These are phyloP conservation scores for Meriones psammophilus DNA, from an alignment of 2,797 vertebrate species.

Conservation along the genomic window DNA sequence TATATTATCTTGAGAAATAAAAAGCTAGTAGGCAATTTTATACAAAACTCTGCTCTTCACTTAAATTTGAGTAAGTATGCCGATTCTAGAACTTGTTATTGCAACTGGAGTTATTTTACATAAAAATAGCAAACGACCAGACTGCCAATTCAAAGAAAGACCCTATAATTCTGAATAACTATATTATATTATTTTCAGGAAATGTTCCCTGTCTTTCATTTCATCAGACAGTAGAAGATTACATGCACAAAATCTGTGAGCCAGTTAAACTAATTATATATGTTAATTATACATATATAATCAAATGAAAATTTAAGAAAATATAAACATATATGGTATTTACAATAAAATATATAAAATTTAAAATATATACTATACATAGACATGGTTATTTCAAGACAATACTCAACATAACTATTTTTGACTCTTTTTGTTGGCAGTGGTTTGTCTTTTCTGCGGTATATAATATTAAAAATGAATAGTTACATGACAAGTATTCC, in stretches of 20 bases:
- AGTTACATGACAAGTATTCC: background rate
- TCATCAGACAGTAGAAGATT: background rate
- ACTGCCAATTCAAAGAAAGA: conserved; percentile 3
- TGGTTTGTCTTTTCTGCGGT: fast-evolving
- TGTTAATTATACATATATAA: too few relatives aligned
- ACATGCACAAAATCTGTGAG: background rate
- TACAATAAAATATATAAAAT: background rate
- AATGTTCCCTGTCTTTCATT: background rate
- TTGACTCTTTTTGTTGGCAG: background rate
- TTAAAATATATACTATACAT: background rate
- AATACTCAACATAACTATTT: background rate
- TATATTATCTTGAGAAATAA: background rate
- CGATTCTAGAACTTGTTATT: background rate
- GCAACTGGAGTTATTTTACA: background rate
- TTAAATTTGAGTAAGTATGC: background rate
- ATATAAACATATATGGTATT: too few relatives aligned
- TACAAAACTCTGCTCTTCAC: background rate
- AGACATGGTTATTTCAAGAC: background rate
- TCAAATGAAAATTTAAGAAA: too few relatives aligned
- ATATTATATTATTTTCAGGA: background rate
- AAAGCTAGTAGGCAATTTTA: background rate
- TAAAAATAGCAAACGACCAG: background rate
- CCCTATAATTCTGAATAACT: background rate
- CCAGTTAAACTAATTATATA: background rate
- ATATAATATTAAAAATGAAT: background rate